Conservation (phyloP, 1,140 invertebrate genomes). For the Pogonomyrmex barbatus region DNA sequence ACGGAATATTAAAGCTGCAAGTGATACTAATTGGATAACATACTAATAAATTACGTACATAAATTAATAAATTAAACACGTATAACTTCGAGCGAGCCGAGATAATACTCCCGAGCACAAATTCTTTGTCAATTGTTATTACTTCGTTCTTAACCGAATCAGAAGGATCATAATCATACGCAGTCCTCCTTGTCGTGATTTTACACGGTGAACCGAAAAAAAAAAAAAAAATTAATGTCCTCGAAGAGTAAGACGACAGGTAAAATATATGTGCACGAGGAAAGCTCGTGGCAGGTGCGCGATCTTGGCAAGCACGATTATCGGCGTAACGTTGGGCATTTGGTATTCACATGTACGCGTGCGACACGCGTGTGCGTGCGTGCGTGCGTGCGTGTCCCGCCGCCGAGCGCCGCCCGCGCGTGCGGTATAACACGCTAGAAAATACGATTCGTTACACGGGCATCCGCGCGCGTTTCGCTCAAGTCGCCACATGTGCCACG, state of each 20-base stretch:
- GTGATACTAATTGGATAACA: neutral
- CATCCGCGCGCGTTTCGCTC: constrained; percentile 63
- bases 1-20: neutral
- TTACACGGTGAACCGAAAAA: neutral
- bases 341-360: neutral
- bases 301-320: constrained; percentile 28
- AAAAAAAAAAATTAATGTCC: constrained; percentile 1
- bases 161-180: no score
- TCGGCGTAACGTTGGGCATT: neutral
- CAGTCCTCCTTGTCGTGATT: neutral
- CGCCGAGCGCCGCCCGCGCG: neutral
- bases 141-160: neutral
- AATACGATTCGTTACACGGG: constrained; percentile 66
- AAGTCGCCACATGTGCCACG: constrained; percentile 64
- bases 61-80: constrained; percentile 15
- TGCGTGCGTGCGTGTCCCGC: neutral
- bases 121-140: constrained; percentile 6
- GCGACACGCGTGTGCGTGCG: neutral
- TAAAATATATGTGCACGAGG: neutral
- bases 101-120: neutral
- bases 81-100: neutral
- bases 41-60: neutral
- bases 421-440: constrained; percentile 59
- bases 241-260: neutral
- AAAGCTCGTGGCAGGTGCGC: neutral